Evolutionary conservation across 2,797 vertebrate genomes (phyloP).

Genomic region (Neomorphus geoffroyi): DNA sequence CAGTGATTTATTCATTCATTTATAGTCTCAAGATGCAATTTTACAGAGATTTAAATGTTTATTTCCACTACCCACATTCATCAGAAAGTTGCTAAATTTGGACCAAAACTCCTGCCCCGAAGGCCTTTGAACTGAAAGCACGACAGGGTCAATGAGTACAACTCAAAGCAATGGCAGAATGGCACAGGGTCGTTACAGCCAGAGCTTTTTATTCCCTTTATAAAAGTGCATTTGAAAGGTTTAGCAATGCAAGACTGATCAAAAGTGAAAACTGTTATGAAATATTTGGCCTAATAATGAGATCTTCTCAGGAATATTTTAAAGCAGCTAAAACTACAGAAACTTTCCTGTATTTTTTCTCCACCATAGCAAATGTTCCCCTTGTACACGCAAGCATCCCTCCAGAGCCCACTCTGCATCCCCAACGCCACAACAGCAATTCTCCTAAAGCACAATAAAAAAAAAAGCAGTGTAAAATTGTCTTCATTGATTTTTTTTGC

Average conservation of each 20-base stretch:
- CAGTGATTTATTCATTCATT: neutral
- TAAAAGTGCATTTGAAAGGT: neutral
- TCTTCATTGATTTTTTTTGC: neutral
- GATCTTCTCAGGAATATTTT: neutral
- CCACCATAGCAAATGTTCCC: neutral
- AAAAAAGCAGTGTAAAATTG: neutral
- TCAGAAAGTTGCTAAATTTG: constrained; percentile 31
- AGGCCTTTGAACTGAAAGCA: neutral
- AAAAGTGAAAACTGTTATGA: neutral
- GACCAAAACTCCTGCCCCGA: neutral
- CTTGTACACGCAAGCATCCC: neutral
- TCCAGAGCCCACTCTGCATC: neutral
- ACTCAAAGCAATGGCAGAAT: neutral
- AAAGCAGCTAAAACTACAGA: neutral
- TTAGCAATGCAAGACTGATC: neutral
- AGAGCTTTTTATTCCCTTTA: neutral
- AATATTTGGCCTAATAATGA: neutral
- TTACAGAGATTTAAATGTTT: neutral
- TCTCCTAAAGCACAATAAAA: neutral
- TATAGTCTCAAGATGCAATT: neutral
- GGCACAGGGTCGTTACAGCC: neutral
- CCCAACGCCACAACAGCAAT: neutral
- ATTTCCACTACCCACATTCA: neutral
- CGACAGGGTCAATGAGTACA: constrained; percentile 2
- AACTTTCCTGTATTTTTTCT: neutral